A percentile compares a stretch with the other conserved stretches of the same genome.
Conservation (phyloP, 2,888 invertebrate species). For the Invenusta paracnida region DNA sequence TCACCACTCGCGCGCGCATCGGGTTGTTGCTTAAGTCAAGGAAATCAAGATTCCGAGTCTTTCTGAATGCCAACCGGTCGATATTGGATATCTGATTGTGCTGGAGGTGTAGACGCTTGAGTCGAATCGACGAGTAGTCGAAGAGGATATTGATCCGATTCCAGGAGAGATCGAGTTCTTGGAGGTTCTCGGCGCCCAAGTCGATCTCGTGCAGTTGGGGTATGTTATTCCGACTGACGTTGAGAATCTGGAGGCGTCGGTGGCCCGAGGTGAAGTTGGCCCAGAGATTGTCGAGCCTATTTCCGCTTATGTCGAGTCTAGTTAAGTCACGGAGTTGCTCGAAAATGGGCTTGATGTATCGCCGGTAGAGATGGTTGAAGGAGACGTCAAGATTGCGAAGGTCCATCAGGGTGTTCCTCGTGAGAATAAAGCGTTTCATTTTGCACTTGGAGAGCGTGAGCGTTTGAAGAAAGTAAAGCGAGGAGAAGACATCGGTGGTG, state of each 20-base stretch:
- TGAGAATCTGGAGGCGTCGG: not conserved
- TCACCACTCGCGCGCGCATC: not conserved
- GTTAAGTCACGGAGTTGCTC: not conserved
- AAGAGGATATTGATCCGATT: slow-evolving; percentile 18
- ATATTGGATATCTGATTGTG: slow-evolving; percentile 5
- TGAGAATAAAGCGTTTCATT: not conserved
- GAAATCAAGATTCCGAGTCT: not conserved
- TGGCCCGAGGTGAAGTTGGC: not conserved
- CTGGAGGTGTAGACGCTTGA: not conserved
- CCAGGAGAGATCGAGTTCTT: slow-evolving; percentile 21
- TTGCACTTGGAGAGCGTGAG: not conserved
- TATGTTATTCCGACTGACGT: slow-evolving; percentile 23
- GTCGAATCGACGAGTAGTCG: not conserved
- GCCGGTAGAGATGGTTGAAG: not conserved
- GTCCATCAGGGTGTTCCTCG: not conserved
- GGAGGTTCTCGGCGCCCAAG: not conserved
- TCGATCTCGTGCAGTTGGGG: slow-evolving; percentile 15
- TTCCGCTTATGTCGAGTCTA: slow-evolving; percentile 13
- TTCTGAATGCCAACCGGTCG: slow-evolving; percentile 22
- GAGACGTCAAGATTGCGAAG: not conserved
- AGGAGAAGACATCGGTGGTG: not conserved
- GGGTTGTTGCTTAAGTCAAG: slow-evolving; percentile 36
- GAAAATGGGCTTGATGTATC: not conserved
- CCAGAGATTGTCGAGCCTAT: not conserved
- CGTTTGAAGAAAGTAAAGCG: not conserved